Percentiles rank a stretch among this genome's conserved stretches.
Evolutionary conservation across 2,888 invertebrate species (phyloP).

Genomic region (Masnerella sp.): DNA sequence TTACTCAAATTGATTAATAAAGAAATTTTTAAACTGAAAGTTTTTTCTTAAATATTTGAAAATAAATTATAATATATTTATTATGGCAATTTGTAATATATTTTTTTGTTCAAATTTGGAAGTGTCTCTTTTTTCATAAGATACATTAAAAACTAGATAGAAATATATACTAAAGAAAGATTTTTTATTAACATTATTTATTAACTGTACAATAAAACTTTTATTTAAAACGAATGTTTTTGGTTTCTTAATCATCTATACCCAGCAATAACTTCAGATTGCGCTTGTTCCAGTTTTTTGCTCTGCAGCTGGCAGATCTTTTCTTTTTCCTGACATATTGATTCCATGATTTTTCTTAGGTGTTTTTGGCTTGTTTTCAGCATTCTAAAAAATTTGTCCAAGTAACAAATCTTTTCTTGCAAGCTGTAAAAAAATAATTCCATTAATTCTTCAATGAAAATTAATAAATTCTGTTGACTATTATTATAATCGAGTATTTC

Average conservation of each 20-base stretch:
- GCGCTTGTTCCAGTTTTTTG: conserved; percentile 81
- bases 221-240: background rate
- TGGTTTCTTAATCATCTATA: conserved; percentile 80
- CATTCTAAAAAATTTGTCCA: conserved; percentile 77
- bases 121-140: too few relatives aligned
- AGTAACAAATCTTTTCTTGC: conserved; percentile 83
- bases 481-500: conserved; percentile 4
- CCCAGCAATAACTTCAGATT: conserved; percentile 80
- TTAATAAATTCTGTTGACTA: too few relatives aligned
- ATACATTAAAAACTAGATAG: too few relatives aligned
- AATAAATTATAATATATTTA: too few relatives aligned
- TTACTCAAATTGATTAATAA: too few relatives aligned
- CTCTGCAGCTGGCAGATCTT: conserved; percentile 81
- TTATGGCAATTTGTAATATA: too few relatives aligned
- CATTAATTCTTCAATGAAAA: too few relatives aligned
- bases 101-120: too few relatives aligned
- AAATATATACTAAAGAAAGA: too few relatives aligned
- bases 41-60: too few relatives aligned
- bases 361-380: conserved; percentile 20
- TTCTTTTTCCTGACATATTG: conserved; percentile 81
- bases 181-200: background rate
- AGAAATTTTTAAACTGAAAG: too few relatives aligned
- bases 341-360: conserved; percentile 61
- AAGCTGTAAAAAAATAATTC: conserved; percentile 79
- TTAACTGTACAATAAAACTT: background rate